Evolutionary conservation across 2,797 vertebrate genomes (phyloP).

Genomic region (Miichthys miiuy): DNA sequence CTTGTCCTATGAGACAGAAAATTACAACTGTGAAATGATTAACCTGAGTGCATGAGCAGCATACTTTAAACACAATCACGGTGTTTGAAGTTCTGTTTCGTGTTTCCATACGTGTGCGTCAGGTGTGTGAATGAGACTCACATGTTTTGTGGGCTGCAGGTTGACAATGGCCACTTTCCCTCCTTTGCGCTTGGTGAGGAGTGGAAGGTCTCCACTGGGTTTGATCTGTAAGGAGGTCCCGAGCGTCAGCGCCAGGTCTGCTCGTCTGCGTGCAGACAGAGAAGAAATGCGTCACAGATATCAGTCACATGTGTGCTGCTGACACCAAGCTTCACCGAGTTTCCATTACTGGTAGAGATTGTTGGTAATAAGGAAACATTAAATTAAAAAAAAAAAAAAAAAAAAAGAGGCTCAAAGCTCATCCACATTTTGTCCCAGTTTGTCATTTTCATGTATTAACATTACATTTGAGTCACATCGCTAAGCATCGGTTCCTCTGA

Average conservation of each 20-base stretch:
- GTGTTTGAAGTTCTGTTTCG: neutral
- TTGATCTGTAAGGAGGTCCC: conserved; percentile 98
- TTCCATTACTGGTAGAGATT: neutral
- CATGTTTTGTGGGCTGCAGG: conserved; percentile 95
- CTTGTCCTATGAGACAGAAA: conserved; percentile 85
- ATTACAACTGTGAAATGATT: neutral
- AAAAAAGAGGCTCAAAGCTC: too few relatives aligned
- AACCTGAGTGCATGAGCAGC: neutral
- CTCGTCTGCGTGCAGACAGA: conserved; percentile 83
- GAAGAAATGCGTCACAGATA: neutral
- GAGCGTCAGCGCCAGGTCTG: conserved; percentile 93
- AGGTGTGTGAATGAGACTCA: conserved; percentile 76
- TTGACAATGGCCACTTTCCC: conserved; percentile 95
- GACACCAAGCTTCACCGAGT: neutral
- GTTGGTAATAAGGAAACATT: neutral
- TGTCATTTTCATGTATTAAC: neutral
- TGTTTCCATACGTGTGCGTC: neutral
- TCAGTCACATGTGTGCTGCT: neutral
- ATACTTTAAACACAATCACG: neutral
- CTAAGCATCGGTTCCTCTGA: neutral
- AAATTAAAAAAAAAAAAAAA: neutral
- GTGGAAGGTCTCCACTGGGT: conserved; percentile 94
- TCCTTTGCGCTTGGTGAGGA: conserved; percentile 94
- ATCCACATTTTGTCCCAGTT: neutral
- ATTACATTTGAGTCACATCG: neutral